These are phyloP conservation scores for Bungarus multicinctus DNA, from an alignment of 2,113 vertebrate species.

Conservation along the genomic window DNA sequence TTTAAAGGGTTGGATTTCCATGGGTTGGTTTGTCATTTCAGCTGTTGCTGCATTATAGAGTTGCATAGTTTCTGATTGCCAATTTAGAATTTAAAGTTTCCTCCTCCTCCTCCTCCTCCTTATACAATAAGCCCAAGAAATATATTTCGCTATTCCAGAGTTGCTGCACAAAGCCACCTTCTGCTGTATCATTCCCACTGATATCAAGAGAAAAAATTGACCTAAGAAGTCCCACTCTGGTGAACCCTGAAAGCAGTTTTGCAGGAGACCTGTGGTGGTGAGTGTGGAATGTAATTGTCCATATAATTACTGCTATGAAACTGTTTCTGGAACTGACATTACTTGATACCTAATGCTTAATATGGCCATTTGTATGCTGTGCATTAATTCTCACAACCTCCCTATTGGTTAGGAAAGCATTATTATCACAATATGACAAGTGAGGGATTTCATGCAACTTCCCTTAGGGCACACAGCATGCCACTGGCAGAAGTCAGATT, in stretches of 20 bases:
- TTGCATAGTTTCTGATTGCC: background rate
- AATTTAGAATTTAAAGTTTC: background rate
- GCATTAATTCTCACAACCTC: constrained; percentile 67
- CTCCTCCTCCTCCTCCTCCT: background rate
- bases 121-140: background rate
- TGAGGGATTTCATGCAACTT: constrained; percentile 44
- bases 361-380: constrained; percentile 51
- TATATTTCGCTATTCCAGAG: background rate
- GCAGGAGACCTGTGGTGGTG: background rate
- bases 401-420: constrained; percentile 57
- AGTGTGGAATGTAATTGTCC: constrained; percentile 30
- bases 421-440: constrained; percentile 58
- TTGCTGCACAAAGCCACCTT: background rate
- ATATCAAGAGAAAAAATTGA: background rate
- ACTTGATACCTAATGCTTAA: constrained; percentile 60
- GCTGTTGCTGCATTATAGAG: background rate
- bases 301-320: constrained; percentile 49
- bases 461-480: constrained; percentile 41
- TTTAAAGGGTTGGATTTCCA: background rate
- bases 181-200: background rate
- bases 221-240: background rate
- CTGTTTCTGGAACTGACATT: constrained; percentile 50
- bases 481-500: constrained; percentile 25
- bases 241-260: constrained; percentile 40
- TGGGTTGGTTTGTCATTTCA: background rate